A percentile compares a stretch with the other conserved stretches of the same genome.
Conservation (phyloP, 2,113 vertebrate species). For the Nanger granti region DNA sequence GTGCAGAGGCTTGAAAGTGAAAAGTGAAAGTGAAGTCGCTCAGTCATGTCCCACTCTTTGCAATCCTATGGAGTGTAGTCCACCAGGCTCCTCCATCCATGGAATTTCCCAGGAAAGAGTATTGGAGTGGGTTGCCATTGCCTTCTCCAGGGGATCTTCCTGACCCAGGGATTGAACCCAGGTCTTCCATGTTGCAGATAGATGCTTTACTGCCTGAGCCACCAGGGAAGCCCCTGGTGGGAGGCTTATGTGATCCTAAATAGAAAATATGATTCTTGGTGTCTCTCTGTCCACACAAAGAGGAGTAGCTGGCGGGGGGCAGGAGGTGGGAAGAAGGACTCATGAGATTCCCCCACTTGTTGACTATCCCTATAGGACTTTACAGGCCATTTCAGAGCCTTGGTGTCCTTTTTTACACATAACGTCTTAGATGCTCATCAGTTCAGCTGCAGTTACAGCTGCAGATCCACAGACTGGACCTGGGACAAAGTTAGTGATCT, state of each 20-base stretch:
- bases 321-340: background rate
- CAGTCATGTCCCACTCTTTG: background rate
- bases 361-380: background rate
- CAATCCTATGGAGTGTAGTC: background rate
- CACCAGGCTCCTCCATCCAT: background rate
- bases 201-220: background rate
- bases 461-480: background rate
- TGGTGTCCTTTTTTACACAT: background rate
- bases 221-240: background rate
- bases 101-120: background rate
- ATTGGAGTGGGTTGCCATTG: background rate
- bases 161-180: rapidly evolving
- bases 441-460: background rate
- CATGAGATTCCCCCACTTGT: background rate
- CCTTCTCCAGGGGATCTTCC: background rate
- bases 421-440: background rate
- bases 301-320: background rate
- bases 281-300: background rate
- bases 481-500: too few species aligned
- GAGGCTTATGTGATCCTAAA: background rate
- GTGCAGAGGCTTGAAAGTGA: background rate
- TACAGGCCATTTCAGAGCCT: background rate
- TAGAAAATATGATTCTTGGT: background rate
- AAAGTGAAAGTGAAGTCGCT: background rate
- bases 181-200: background rate